Percentiles rank a stretch among this genome's conserved stretches.
These are phyloP conservation scores for Paramacrobiotus metropolitanus DNA, from an alignment of 1,140 invertebrate species.

Conservation along the genomic window DNA sequence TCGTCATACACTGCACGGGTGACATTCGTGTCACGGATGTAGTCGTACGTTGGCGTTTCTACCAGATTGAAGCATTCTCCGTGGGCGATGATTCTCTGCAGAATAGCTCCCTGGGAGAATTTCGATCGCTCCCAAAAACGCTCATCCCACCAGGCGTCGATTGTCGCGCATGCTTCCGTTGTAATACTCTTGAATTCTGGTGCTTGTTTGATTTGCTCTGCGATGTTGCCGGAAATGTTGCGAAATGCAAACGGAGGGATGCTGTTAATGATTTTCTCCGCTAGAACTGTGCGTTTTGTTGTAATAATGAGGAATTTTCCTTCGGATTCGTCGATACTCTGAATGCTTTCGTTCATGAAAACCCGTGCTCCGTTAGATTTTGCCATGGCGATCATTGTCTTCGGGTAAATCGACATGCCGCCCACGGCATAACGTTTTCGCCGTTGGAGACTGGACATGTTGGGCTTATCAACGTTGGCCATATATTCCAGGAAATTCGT, in stretches of 20 bases:
- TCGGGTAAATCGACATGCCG: neutral
- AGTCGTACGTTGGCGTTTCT: neutral
- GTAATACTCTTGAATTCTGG: neutral
- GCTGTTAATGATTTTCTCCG: neutral
- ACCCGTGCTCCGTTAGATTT: neutral
- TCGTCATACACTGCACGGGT: neutral
- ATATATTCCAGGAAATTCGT: no score
- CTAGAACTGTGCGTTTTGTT: neutral
- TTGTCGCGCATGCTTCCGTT: neutral
- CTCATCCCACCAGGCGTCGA: neutral
- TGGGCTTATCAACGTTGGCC: no score
- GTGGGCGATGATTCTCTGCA: neutral
- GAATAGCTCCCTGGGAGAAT: neutral
- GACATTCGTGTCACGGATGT: neutral
- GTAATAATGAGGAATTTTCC: neutral
- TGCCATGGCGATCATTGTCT: neutral
- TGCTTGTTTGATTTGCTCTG: neutral
- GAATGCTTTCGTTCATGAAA: neutral
- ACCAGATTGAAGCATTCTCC: neutral
- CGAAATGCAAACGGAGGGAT: neutral
- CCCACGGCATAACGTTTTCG: neutral
- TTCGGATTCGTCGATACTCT: neutral
- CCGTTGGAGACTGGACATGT: no score
- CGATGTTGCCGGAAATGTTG: neutral
- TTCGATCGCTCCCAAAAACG: neutral